A percentile compares a stretch with the other conserved stretches of the same genome.
phyloP scores from a whole-genome alignment of 2,888 invertebrate genomes.

The Protodeltote pygarga region DNA sequence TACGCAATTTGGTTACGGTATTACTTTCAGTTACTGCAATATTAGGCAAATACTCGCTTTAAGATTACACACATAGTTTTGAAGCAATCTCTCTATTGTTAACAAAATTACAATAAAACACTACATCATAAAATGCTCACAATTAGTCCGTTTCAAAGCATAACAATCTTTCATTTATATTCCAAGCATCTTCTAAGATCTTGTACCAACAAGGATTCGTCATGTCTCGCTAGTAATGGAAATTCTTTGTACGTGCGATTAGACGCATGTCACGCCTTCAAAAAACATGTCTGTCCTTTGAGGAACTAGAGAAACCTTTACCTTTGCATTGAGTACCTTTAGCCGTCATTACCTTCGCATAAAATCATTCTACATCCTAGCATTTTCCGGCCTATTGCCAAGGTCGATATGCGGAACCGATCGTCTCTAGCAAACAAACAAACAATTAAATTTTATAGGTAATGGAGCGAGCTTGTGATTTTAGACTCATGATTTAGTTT shows the following conservation, averaged over 20 bases:
- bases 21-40: constrained; percentile 39
- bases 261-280: constrained; percentile 35
- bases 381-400: constrained; percentile 23
- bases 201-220: constrained; percentile 52
- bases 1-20: constrained; percentile 39
- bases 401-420: constrained; percentile 9
- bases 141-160: constrained; percentile 10
- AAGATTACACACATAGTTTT: constrained; percentile 33
- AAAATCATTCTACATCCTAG: constrained; percentile 20
- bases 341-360: constrained; percentile 15
- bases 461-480: too few species aligned
- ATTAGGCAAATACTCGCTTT: constrained; percentile 40
- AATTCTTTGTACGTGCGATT: constrained; percentile 38
- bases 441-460: too few species aligned
- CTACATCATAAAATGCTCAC: constrained; percentile 25
- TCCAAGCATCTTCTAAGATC: constrained; percentile 50
- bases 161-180: constrained; percentile 49
- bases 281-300: constrained; percentile 33
- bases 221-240: constrained; percentile 40
- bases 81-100: constrained; percentile 43
- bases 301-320: constrained; percentile 32
- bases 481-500: too few species aligned
- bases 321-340: constrained; percentile 36
- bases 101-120: constrained; percentile 37
- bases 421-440: too few species aligned